These are phyloP conservation scores for Parotia lawesii DNA, from an alignment of 2,113 vertebrate species.

Conservation along the genomic window DNA sequence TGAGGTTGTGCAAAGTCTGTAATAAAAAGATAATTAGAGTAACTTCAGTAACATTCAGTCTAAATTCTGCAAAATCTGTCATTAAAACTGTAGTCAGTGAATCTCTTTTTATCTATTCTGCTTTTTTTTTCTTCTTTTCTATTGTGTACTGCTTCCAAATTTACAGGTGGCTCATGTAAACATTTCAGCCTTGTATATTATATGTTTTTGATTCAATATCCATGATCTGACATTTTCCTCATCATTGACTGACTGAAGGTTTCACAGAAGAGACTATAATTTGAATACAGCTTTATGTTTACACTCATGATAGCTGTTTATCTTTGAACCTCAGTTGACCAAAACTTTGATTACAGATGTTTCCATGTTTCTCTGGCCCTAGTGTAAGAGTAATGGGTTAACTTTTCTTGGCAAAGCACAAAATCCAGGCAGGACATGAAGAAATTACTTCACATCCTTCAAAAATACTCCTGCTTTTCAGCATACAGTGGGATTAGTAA, in stretches of 20 bases:
- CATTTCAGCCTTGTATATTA: not conserved
- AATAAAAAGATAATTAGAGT: not conserved
- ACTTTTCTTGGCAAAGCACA: not conserved
- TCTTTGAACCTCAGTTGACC: not conserved
- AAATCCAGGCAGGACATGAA: not conserved
- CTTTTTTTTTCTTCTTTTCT: not conserved
- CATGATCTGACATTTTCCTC: not conserved
- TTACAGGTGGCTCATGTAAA: not conserved
- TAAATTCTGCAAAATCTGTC: not conserved
- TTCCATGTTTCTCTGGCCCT: not conserved
- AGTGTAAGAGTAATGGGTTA: not conserved
- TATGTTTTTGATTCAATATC: not conserved
- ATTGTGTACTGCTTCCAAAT: not conserved
- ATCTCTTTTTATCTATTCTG: not conserved
- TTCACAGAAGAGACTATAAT: not conserved
- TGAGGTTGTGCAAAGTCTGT: not conserved
- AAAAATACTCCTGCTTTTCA: not conserved
- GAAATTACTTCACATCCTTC: not conserved
- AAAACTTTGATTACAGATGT: not conserved
- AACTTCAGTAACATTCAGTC: not conserved
- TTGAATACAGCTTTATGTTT: not conserved
- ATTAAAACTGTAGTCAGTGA: not conserved
- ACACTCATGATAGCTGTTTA: not conserved
- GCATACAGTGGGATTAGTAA: not conserved
- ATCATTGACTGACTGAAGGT: not conserved